Conservation (phyloP, 1,140 invertebrate species). For the Oscheius sp. region DNA sequence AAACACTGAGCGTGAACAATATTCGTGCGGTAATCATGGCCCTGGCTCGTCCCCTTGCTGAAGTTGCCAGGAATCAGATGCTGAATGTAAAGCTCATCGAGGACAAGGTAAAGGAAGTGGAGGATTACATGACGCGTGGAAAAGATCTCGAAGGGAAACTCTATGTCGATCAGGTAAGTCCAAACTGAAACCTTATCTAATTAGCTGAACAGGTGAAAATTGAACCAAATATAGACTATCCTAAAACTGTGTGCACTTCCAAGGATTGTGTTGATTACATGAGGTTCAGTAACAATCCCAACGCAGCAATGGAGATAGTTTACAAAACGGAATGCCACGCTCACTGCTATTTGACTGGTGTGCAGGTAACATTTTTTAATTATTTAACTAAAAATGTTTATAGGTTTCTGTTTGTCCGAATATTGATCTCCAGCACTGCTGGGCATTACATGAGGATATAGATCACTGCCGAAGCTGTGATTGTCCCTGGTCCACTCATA, state of each 20-base stretch:
- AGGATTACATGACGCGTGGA: too few relatives aligned
- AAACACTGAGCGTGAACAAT: neutral
- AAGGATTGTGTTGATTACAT: slow-evolving; percentile 10
- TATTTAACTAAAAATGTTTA: too few relatives aligned
- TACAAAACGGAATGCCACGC: slow-evolving; percentile 13
- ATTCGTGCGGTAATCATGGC: neutral
- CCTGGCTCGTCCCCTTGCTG: neutral
- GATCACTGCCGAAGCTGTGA: too few relatives aligned
- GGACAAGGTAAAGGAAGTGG: neutral
- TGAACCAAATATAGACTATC: too few relatives aligned
- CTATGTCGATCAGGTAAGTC: too few relatives aligned
- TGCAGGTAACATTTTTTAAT: neutral
- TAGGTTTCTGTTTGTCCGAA: too few relatives aligned
- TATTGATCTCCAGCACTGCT: too few relatives aligned
- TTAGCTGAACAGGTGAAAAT: too few relatives aligned
- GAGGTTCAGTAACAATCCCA: slow-evolving; percentile 4
- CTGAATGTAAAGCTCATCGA: neutral
- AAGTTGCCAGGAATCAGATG: neutral
- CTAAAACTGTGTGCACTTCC: slow-evolving; percentile 17
- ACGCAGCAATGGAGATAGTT: neutral
- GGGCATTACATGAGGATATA: too few relatives aligned
- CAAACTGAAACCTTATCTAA: too few relatives aligned
- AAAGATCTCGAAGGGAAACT: too few relatives aligned
- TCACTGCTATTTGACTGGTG: slow-evolving; percentile 6
- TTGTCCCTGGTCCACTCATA: too few relatives aligned